Base-by-base conservation (phyloP, 1,140 invertebrate species). In the Trichonephila clavipes region DNA sequence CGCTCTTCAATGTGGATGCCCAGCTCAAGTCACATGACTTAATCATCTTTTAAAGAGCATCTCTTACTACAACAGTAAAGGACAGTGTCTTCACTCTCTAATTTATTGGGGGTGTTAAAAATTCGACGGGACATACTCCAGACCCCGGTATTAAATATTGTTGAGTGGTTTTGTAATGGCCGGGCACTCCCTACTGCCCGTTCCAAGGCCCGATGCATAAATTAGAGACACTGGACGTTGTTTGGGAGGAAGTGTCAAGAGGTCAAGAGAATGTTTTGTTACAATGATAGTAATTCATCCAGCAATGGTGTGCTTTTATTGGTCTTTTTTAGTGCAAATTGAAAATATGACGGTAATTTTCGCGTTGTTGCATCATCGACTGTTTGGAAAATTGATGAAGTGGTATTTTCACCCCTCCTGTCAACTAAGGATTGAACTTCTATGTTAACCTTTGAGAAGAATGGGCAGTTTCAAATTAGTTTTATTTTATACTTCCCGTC, bases 1-100 rank as follows among this genome's bases (percentile, higher is more conserved):
- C 64, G 61, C 62, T 89, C 62, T 89, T 89, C 62, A 72, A 16
- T 19, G 87, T 19, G n/a, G 62, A 44, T 72, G 72, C 28, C 24
- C 72, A 40, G 24, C 28, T 28, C 18, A 28, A 89, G 58, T 89
- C 62, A 72, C 34, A 72, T 69, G 62, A 58, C 62, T 89, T 89
- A 89, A 89, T 89, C 87, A 89, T 89, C 87, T 89, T 83, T 82
- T 77, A 77, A 77, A 40, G 34, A 77, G 34, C 18, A 34, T 34
- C 72, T 24, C 66, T 51, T 24, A 69, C 66, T 59, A 5, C 51
- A n/a, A 58, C 44, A 58, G 77, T 7, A 44, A 24, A 83, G 44
- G 82, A 59, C 40, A 58, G 82, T 77, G 72, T 77, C 72, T 69
- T 77, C 72, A 0, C 24, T 12, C 18, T 18, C 72, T 83, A 83